Evolutionary conservation across 2,888 invertebrate species (phyloP).

Genomic region (Phortica okadai): DNA sequence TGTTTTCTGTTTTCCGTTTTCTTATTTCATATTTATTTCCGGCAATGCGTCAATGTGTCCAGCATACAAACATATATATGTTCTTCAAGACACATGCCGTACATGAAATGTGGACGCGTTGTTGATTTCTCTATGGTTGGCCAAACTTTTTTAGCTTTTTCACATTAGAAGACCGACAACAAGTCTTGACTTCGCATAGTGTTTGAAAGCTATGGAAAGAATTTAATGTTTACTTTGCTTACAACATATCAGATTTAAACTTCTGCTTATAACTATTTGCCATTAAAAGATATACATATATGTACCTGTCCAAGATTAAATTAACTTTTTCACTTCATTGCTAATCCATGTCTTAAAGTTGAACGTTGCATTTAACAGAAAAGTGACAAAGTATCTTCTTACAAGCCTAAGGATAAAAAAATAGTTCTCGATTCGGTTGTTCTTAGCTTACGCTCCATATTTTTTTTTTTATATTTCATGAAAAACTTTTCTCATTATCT

Average conservation of each 20-base stretch:
- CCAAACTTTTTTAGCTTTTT: too few relatives aligned
- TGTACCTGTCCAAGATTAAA: background rate
- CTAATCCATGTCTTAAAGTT: background rate
- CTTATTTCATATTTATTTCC: slow-evolving; percentile 11
- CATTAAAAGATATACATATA: too few relatives aligned
- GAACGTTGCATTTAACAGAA: background rate
- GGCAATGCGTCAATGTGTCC: slow-evolving; percentile 28
- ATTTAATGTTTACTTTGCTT: too few relatives aligned
- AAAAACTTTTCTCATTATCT: slow-evolving; percentile 31
- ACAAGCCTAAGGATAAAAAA: slow-evolving; percentile 9
- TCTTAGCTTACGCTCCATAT: background rate
- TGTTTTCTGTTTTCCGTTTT: background rate
- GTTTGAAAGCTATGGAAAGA: too few relatives aligned
- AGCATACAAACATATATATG: background rate
- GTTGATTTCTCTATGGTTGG: too few relatives aligned
- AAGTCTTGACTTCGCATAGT: too few relatives aligned
- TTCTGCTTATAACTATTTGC: too few relatives aligned
- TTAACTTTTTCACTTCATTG: background rate
- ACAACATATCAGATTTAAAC: too few relatives aligned
- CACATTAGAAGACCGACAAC: too few relatives aligned
- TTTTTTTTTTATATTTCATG: background rate
- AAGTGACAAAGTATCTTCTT: slow-evolving; percentile 26
- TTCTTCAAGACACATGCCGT: background rate
- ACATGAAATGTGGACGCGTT: background rate
- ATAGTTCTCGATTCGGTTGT: background rate